Base-by-base conservation (phyloP, 2,797 vertebrate genomes). In the Crenuchus spilurus region DNA sequence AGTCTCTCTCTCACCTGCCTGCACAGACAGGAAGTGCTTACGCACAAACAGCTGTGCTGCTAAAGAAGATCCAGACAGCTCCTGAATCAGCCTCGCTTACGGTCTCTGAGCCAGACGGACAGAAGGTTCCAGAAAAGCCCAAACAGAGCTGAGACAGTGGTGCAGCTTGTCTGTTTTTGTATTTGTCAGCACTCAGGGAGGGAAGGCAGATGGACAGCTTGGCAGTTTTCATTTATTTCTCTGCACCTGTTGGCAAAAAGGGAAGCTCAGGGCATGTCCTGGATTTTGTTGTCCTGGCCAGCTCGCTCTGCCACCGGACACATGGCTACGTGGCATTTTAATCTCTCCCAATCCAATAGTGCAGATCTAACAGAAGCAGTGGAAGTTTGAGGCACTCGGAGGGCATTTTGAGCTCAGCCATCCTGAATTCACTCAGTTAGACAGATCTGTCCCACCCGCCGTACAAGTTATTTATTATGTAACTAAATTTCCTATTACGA, bases 361-460 rank as follows among this genome's bases (percentile, higher is more conserved):
- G 30, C 42, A 18, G 57, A 28, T 42, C 60, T 31, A 49, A 58
- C 60, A 37, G 37, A 74, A 65, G 63, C 72, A 65, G 69, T 67
- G 67, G 37, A 52, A 71, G 67, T 33, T 70, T 41, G 69, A 71
- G 80, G 80, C 77, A 86, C 60, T 84, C 78, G 74, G 42, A 75
- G 65, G 75, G 62, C 69, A 61, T 74, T 87, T 84, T 68, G 81
- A 77, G 67, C 78, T 79, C 69, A 57, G 65, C 76, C 72, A 76
- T 83, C 82, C 78, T 78, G 70, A 70, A 55, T 71, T 77, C 60
- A 52, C 20, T 28, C 54, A 14, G 3, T 13, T 14, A 62, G 33
- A 78, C 82, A 70, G 68, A 72, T 73, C 57, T 66, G 71, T 31
- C 42, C 57, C 20, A 16, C 20, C 46, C 31, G 41, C 37, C 42